Evolutionary conservation across 2,888 invertebrate genomes (phyloP).

Genomic region (Lasioglossum vierecki): DNA sequence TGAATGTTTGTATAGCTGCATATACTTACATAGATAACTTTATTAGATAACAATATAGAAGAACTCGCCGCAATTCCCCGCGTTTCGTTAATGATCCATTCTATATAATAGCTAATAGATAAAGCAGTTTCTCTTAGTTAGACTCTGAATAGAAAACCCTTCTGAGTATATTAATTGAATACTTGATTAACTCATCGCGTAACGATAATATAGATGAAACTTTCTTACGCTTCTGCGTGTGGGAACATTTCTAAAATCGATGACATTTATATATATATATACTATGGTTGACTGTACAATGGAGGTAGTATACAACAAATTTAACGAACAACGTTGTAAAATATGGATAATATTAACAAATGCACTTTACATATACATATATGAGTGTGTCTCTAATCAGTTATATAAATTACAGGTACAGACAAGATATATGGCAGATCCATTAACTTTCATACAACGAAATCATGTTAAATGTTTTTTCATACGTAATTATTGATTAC

Average conservation of each 20-base stretch:
- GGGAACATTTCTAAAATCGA: constrained; percentile 23
- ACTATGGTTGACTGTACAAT: constrained; percentile 29
- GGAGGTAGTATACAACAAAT: constrained; percentile 30
- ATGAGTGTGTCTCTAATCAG: constrained; percentile 1
- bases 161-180: constrained; percentile 21
- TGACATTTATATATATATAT: constrained; percentile 7
- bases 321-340: constrained; percentile 52
- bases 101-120: neutral
- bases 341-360: constrained; percentile 60
- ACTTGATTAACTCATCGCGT: constrained; percentile 48
- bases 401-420: constrained; percentile 24
- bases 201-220: constrained; percentile 48
- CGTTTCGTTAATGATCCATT: constrained; percentile 30
- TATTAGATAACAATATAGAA: constrained; percentile 61
- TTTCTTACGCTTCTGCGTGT: constrained; percentile 2
- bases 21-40: constrained; percentile 47
- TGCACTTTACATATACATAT: constrained; percentile 23
- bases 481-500: neutral
- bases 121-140: constrained; percentile 56
- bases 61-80: constrained; percentile 52
- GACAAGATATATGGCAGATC: constrained; percentile 11
- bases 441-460: neutral
- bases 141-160: constrained; percentile 58
- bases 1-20: constrained; percentile 2
- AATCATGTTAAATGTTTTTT: neutral